Percentiles rank a stretch among this genome's conserved stretches.
Conservation (phyloP, 2,113 vertebrate genomes). For the Lophochroa leadbeateri region DNA sequence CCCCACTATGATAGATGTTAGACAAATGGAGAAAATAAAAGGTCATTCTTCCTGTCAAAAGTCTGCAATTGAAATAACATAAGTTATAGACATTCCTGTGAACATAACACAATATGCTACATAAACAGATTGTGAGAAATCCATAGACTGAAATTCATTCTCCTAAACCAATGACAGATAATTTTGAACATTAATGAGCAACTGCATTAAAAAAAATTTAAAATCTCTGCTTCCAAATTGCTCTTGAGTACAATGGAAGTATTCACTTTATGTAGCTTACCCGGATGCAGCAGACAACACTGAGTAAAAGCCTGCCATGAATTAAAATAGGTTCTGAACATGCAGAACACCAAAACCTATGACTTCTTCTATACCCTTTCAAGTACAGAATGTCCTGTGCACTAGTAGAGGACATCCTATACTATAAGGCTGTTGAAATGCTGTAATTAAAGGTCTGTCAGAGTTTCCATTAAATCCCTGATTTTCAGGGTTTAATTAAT, state of each 20-base stretch:
- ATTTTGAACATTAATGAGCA: not conserved
- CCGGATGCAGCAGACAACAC: not conserved
- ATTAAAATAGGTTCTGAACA: not conserved
- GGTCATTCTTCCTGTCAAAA: not conserved
- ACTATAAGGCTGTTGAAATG: conserved; percentile 64
- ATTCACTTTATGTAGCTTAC: not conserved
- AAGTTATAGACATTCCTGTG: not conserved
- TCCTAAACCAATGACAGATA: not conserved
- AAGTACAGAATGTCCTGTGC: conserved; percentile 65
- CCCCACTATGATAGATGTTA: not conserved
- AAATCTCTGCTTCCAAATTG: not conserved
- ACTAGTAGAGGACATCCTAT: conserved; percentile 70
- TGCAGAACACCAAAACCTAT: not conserved
- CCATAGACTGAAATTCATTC: not conserved
- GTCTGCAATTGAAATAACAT: not conserved
- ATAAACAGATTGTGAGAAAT: not conserved
- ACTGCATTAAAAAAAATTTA: not conserved
- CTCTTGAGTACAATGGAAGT: not conserved
- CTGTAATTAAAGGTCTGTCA: conserved; percentile 78
- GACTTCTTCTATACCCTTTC: conserved; percentile 24
- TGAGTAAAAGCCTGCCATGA: not conserved
- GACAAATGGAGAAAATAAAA: not conserved
- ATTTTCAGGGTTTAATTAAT: conserved; percentile 81
- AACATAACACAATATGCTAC: not conserved
- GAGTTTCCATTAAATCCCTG: conserved; percentile 81